phyloP scores from a whole-genome alignment of 1,140 invertebrate genomes.

The Heliconius himera region DNA sequence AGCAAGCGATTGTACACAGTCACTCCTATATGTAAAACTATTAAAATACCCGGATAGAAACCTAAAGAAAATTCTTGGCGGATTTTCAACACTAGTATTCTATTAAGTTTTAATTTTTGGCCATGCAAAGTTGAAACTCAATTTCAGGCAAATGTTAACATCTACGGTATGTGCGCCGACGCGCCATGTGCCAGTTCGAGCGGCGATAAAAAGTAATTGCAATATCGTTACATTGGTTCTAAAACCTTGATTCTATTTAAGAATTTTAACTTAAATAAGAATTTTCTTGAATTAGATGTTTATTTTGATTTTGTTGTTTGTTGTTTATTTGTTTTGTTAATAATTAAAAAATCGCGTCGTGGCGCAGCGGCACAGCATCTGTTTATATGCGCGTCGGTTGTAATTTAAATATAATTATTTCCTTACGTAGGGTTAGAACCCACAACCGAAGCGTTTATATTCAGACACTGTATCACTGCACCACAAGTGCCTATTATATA shows the following conservation, averaged over 20 bases:
- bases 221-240: conserved; percentile 30
- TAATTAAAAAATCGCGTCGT: too few relatives aligned
- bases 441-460: too few relatives aligned
- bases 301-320: neutral
- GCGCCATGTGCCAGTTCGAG: conserved; percentile 15
- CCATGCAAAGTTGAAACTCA: conserved; percentile 10
- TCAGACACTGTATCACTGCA: too few relatives aligned
- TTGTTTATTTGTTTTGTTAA: too few relatives aligned
- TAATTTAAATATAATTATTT: too few relatives aligned
- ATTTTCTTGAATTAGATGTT: neutral
- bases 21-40: neutral
- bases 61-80: neutral
- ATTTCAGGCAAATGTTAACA: conserved; percentile 1
- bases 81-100: neutral
- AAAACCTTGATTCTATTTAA: conserved; percentile 21
- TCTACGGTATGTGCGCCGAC: neutral
- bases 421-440: too few relatives aligned
- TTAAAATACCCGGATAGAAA: neutral
- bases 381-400: too few relatives aligned
- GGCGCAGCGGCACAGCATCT: too few relatives aligned
- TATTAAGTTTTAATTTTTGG: conserved; percentile 14
- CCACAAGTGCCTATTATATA: too few relatives aligned
- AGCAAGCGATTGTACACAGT: neutral
- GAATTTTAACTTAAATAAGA: conserved; percentile 12
- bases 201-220: conserved; percentile 35